phyloP scores from a whole-genome alignment of 1,140 invertebrate genomes.

The Drosophila parabipectinata region DNA sequence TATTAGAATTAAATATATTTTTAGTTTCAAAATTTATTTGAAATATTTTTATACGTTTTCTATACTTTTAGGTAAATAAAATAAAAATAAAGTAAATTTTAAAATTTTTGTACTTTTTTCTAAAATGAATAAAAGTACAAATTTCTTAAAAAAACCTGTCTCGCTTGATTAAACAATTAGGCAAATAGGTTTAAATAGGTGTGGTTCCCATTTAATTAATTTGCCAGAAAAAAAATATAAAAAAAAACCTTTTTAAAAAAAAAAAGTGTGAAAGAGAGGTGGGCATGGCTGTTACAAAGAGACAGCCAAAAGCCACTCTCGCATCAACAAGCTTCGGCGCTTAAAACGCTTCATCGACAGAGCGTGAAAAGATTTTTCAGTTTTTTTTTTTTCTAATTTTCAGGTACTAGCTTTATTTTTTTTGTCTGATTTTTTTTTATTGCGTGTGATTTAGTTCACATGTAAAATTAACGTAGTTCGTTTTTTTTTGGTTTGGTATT shows the following conservation, averaged over 20 bases:
- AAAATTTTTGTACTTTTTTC: too few relatives aligned
- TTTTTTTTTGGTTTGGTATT: conserved; percentile 20
- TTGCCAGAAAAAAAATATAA: conserved; percentile 13
- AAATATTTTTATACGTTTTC: too few relatives aligned
- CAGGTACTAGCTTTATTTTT: conserved; percentile 2
- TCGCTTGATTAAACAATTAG: not conserved
- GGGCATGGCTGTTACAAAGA: not conserved
- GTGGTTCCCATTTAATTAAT: conserved; percentile 53
- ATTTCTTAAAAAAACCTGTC: not conserved
- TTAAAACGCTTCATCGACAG: conserved; percentile 62
- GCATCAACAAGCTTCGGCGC: conserved; percentile 22
- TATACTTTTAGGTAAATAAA: too few relatives aligned
- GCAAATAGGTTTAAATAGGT: conserved; percentile 9
- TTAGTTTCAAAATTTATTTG: too few relatives aligned
- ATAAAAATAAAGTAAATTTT: not conserved
- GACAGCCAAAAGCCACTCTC: conserved; percentile 10
- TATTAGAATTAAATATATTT: too few relatives aligned
- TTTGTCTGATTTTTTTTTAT: conserved; percentile 32
- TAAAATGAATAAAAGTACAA: not conserved
- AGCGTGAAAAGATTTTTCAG: conserved; percentile 65
- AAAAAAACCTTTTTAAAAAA: not conserved
- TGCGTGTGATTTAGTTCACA: conserved; percentile 72
- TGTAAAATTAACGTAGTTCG: conserved; percentile 49
- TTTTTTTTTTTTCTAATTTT: conserved; percentile 3
- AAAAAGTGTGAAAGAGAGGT: conserved; percentile 1